Conservation (phyloP, 2,797 vertebrate species). For the Petrocephalus schoutedeni region DNA sequence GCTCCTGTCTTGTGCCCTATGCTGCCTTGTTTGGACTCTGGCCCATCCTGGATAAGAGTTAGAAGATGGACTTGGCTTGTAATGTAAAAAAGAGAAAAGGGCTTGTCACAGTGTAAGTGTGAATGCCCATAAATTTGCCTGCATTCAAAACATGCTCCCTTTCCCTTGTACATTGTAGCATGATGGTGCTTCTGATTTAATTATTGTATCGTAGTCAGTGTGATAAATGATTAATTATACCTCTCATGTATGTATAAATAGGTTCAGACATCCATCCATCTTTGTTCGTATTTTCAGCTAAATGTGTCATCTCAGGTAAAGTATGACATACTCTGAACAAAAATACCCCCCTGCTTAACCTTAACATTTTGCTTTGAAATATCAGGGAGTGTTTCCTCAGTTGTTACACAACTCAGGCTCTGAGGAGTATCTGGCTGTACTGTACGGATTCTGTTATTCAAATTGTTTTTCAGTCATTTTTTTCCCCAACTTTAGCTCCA, state of each 20-base stretch:
- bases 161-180: constrained; percentile 26
- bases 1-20: background rate
- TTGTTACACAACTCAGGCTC: background rate
- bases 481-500: background rate
- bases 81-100: background rate
- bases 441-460: background rate
- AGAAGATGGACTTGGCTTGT: background rate
- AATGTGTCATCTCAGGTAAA: constrained; percentile 71
- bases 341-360: constrained; percentile 32
- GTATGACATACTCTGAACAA: constrained; percentile 44
- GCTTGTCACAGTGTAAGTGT: constrained; percentile 23
- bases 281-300: constrained; percentile 58
- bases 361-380: background rate
- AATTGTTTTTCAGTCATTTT: background rate
- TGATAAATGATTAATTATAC: constrained; percentile 37
- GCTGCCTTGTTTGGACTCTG: background rate
- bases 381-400: background rate
- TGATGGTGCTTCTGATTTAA: constrained; percentile 33
- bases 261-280: constrained; percentile 67
- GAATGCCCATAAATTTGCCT: constrained; percentile 15
- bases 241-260: constrained; percentile 48
- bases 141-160: background rate
- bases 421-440: background rate
- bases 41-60: background rate
- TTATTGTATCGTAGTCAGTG: constrained; percentile 39